Base-by-base conservation (phyloP, 1,140 invertebrate genomes). In the Ptiloglossa arizonensis region DNA sequence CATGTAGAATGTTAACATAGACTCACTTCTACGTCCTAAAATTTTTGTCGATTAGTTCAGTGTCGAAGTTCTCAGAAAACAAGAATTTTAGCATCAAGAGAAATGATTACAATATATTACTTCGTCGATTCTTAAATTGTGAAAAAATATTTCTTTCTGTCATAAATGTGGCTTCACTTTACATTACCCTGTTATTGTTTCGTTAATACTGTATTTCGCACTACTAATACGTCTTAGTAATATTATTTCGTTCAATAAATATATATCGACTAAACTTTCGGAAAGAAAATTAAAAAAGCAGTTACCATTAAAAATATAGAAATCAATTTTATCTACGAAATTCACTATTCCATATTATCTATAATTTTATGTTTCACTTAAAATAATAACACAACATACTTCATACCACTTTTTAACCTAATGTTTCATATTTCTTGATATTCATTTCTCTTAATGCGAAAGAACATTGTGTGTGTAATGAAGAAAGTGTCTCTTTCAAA, bases 1-100 rank as follows among this genome's bases (percentile, higher is more conserved):
- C 87, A 87, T 87, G 86, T 59, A 85, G 86, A 88, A 88, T 86
- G 85, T 79, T 73, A 68, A 59, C 56, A 15, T 83, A 79, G 29
- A 35, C 19, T 27, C 54, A 48, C 38, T 57, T 73, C 29, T 64
- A 60, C 19, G 13, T 38, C n/a, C 32, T 17, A 64, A n/a, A 11
- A 38, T 48, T 63, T 57, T 56, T 22, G 60, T 27, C 41, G 13
- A 74, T 60, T 72, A 32, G 24, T 13, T n/a, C n/a, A 22, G 50
- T 32, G 8, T 66, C 15, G 6, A 50, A 62, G 24, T 35, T 48
- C 5, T 3, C 22, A 27, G 22, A 50, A 62, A 50, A 38, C 29
- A n/a, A 63, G 32, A 63, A 54, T 52, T 52, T 32, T 41, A n/a
- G 32, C 32, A 73, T 73, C 32, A 27, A 73, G 57, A 52, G 32